These are phyloP conservation scores for Baryphthengus martii DNA, from an alignment of 2,113 vertebrate species.

Conservation along the genomic window DNA sequence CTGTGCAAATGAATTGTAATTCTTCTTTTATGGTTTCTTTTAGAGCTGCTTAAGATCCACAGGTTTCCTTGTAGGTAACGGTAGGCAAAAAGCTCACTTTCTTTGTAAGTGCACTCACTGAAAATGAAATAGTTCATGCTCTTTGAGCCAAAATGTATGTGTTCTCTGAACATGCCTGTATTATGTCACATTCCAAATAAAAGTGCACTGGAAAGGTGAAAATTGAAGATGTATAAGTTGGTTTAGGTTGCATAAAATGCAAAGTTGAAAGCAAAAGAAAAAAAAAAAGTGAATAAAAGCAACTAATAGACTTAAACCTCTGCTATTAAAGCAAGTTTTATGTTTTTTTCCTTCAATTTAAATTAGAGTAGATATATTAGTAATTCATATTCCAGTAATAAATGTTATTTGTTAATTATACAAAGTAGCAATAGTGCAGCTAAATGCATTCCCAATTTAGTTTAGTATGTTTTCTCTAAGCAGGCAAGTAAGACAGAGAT, in stretches of 20 bases:
- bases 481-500: constrained; percentile 17
- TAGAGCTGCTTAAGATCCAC: background rate
- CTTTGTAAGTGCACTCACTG: background rate
- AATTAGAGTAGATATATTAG: background rate
- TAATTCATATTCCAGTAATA: background rate
- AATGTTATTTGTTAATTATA: background rate
- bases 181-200: background rate
- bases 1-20: background rate
- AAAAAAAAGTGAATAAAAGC: background rate
- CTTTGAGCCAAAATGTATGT: background rate
- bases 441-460: background rate
- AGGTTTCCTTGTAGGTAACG: background rate
- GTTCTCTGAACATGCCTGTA: background rate
- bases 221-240: background rate
- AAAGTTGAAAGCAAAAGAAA: background rate
- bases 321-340: background rate
- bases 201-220: background rate
- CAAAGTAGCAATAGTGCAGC: background rate
- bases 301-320: background rate
- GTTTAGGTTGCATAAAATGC: background rate
- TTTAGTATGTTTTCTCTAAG: constrained; percentile 5
- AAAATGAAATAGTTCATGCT: background rate
- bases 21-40: background rate
- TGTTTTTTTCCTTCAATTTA: background rate
- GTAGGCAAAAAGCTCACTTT: background rate